Percentiles rank a stretch among this genome's conserved stretches.
phyloP scores from a whole-genome alignment of 37 sponge, comb jelly and placozoan species.

The Sycon ciliatum region DNA sequence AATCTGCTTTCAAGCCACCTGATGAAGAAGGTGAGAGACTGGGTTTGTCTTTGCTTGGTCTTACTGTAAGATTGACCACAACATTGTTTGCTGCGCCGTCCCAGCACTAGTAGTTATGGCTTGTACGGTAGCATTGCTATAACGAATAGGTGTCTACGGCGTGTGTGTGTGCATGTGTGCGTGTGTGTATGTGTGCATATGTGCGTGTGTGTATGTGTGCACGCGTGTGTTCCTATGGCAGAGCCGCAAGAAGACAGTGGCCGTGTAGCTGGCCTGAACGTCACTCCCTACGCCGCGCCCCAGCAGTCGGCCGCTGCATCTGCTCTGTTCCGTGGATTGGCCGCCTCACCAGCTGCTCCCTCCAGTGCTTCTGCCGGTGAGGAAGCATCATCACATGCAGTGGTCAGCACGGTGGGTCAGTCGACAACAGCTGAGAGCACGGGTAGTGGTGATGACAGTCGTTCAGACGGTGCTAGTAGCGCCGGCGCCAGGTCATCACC shows the following conservation, averaged over 20 bases:
- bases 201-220: too few relatives aligned
- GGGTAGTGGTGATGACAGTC: too few relatives aligned
- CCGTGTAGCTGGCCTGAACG: slow-evolving; percentile 23
- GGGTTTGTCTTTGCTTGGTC: background rate
- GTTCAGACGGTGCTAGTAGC: too few relatives aligned
- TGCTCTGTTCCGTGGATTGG: background rate
- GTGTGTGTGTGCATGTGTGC: slow-evolving; percentile 9
- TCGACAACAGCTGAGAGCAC: too few relatives aligned
- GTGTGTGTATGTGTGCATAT: too few relatives aligned
- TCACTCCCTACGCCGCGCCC: slow-evolving; percentile 32
- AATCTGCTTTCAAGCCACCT: background rate
- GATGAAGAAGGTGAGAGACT: slow-evolving; percentile 5
- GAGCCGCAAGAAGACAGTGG: too few relatives aligned
- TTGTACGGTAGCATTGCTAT: background rate
- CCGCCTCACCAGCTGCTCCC: background rate
- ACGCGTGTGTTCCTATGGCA: too few relatives aligned
- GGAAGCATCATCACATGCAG: too few relatives aligned
- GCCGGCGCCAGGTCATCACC: too few relatives aligned
- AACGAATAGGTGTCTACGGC: background rate
- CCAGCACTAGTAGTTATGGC: background rate
- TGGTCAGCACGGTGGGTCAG: too few relatives aligned
- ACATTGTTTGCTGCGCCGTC: background rate
- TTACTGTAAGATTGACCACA: background rate
- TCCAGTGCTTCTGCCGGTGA: background rate
- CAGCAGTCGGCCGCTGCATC: background rate